A percentile compares a stretch with the other conserved stretches of the same genome.
These are phyloP conservation scores for Diloba caeruleocephala DNA, from an alignment of 2,888 invertebrate genomes.

Conservation along the genomic window DNA sequence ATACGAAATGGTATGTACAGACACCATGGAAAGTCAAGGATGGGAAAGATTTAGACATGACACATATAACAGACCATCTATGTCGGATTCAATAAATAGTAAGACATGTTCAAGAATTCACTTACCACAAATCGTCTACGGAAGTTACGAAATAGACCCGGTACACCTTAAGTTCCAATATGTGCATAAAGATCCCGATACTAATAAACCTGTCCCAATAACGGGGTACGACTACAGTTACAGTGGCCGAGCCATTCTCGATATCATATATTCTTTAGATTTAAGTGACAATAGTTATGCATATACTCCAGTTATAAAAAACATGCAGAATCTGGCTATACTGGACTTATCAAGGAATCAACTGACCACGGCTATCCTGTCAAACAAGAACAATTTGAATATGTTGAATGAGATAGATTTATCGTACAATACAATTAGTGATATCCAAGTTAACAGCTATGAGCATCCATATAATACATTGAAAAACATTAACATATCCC, in stretches of 20 bases:
- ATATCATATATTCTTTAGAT: slow-evolving; percentile 56
- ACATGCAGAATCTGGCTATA: slow-evolving; percentile 57
- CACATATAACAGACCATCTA: neutral
- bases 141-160: slow-evolving; percentile 18
- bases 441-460: slow-evolving; percentile 46
- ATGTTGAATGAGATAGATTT: slow-evolving; percentile 64
- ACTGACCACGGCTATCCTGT: slow-evolving; percentile 61
- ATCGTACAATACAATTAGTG: slow-evolving; percentile 68
- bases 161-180: slow-evolving; percentile 23
- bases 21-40: neutral
- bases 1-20: slow-evolving; percentile 22
- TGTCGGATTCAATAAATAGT: neutral
- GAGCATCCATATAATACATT: slow-evolving; percentile 53
- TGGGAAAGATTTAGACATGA: slow-evolving; percentile 15
- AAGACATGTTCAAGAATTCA: slow-evolving; percentile 13
- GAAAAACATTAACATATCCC: slow-evolving; percentile 65
- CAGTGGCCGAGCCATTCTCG: neutral
- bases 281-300: slow-evolving; percentile 58
- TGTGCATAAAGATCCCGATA: neutral
- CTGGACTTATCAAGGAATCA: slow-evolving; percentile 67
- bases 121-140: slow-evolving; percentile 10
- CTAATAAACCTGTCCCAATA: slow-evolving; percentile 8
- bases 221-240: neutral
- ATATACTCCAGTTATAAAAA: slow-evolving; percentile 47
- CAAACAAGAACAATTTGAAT: slow-evolving; percentile 52